Percentiles rank a stretch among this genome's conserved stretches.
phyloP scores from a whole-genome alignment of 2,888 invertebrate species.

The Cantharis flavilabris region DNA sequence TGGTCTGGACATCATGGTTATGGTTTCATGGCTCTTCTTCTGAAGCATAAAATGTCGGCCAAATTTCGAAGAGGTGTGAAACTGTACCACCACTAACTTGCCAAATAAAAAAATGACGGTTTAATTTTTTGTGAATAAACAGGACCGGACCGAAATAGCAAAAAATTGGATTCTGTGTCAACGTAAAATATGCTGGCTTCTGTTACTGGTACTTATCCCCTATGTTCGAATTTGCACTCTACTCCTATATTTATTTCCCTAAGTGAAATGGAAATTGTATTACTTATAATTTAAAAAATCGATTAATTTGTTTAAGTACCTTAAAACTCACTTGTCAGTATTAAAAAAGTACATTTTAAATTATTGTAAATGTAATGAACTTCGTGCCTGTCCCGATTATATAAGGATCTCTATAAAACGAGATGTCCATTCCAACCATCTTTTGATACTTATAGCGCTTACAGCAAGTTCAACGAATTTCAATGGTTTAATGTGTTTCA shows the following conservation, averaged over 20 bases:
- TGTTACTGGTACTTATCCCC: background rate
- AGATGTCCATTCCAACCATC: constrained; percentile 25
- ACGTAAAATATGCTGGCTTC: background rate
- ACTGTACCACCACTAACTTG: background rate
- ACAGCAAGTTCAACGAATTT: constrained; percentile 44
- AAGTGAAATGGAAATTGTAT: background rate
- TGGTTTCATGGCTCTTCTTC: background rate
- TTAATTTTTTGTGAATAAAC: background rate
- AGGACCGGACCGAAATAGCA: background rate
- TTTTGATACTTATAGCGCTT: constrained; percentile 46
- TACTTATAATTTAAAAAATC: background rate
- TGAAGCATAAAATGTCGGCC: background rate
- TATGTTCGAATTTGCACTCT: background rate
- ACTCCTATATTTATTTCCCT: background rate
- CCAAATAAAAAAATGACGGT: background rate
- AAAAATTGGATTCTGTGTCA: background rate
- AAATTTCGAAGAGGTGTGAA: background rate
- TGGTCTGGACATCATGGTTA: background rate
- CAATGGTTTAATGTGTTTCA: constrained; percentile 45
- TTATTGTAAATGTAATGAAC: constrained; percentile 33
- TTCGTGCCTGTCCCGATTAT: constrained; percentile 47
- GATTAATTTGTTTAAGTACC: background rate
- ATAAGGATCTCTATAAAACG: constrained; percentile 26
- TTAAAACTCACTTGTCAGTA: background rate
- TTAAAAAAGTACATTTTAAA: constrained; percentile 14